A percentile compares a stretch with the other conserved stretches of the same genome.
Conservation (phyloP, 23 tunicate genomes). For the Aplidium turbinatum region DNA sequence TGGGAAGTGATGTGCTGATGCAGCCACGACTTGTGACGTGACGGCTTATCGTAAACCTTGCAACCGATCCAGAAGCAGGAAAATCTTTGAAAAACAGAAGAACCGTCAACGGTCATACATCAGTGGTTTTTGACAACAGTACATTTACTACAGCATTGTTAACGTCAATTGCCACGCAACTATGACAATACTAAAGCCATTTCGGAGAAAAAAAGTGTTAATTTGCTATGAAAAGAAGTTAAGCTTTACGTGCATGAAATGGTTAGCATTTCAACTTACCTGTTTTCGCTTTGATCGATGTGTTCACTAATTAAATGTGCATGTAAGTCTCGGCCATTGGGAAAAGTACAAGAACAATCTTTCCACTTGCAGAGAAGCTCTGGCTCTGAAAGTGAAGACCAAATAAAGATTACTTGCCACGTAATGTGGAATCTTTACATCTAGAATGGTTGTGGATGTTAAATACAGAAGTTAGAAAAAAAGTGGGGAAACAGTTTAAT, state of each 20-base stretch:
- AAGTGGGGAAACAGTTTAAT: no score
- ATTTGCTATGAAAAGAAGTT: neutral
- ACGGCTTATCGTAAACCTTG: constrained; percentile 45
- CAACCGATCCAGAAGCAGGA: constrained; percentile 76
- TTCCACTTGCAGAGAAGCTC: constrained; percentile 18
- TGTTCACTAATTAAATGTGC: constrained; percentile 15
- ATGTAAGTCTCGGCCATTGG: constrained; percentile 18
- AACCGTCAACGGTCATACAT: no score
- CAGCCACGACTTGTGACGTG: constrained; percentile 47
- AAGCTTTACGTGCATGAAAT: no score
- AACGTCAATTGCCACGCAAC: neutral
- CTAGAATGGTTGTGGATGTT: no score
- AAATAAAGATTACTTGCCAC: no score
- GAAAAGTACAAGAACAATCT: neutral
- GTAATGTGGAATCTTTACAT: no score
- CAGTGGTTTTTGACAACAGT: no score
- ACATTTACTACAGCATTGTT: neutral
- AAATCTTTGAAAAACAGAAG: no score
- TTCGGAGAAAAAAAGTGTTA: neutral
- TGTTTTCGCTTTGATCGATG: neutral
- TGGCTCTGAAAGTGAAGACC: no score
- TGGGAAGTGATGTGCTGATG: constrained; percentile 53
- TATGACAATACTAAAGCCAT: neutral
- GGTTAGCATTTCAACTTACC: no score
- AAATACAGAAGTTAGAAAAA: no score